Conservation (phyloP, 2,888 invertebrate genomes). For the Zeuzera pyrina region DNA sequence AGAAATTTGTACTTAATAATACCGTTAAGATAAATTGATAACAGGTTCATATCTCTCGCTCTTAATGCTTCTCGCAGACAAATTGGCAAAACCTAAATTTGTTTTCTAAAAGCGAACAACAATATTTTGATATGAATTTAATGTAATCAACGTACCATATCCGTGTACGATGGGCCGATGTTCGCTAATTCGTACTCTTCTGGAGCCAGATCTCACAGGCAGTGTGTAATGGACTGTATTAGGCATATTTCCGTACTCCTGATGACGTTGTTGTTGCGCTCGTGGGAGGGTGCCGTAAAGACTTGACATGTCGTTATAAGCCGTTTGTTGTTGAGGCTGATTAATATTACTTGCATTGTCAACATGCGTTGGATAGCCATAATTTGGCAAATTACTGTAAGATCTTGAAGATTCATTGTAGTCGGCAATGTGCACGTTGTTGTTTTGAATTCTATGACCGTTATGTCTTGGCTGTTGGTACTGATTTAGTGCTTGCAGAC, state of each 20-base stretch:
- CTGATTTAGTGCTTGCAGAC: slow-evolving; percentile 50
- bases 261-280: slow-evolving; percentile 21
- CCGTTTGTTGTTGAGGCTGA: background rate
- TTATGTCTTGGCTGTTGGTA: slow-evolving; percentile 35
- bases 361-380: slow-evolving; percentile 14
- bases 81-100: too few species aligned
- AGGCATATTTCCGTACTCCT: slow-evolving; percentile 25
- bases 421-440: slow-evolving; percentile 46
- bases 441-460: slow-evolving; percentile 29
- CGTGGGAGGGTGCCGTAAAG: slow-evolving; percentile 44
- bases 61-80: too few species aligned
- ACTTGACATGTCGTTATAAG: background rate
- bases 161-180: slow-evolving; percentile 50
- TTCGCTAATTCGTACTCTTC: slow-evolving; percentile 62
- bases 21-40: too few species aligned
- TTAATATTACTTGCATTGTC: background rate
- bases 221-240: slow-evolving; percentile 41
- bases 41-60: too few species aligned
- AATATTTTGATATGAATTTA: too few species aligned
- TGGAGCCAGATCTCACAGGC: slow-evolving; percentile 40
- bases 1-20: slow-evolving; percentile 28
- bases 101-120: too few species aligned
- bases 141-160: slow-evolving; percentile 63
- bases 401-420: slow-evolving; percentile 33
- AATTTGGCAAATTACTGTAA: slow-evolving; percentile 26